Conservation (phyloP, 2,797 vertebrate genomes). For the Macrochelys suwanniensis region DNA sequence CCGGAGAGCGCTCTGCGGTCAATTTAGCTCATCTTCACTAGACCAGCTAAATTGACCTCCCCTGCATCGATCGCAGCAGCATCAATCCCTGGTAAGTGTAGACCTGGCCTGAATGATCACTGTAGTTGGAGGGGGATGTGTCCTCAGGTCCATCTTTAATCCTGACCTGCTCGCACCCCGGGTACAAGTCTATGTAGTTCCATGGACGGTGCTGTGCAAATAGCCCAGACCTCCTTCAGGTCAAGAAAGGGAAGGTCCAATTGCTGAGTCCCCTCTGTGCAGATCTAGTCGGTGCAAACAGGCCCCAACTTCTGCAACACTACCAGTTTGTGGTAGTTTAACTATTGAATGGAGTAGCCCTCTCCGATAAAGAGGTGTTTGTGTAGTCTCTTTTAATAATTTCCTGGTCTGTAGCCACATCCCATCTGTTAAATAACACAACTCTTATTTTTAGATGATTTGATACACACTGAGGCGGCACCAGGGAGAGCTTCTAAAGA, state of each 20-base stretch:
- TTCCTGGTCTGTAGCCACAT: background rate
- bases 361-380: slow-evolving; percentile 19
- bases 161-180: fast-evolving
- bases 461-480: slow-evolving; percentile 32
- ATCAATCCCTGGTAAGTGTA: no score
- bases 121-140: background rate
- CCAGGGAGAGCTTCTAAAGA: slow-evolving; percentile 39
- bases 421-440: slow-evolving; percentile 39
- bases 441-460: background rate
- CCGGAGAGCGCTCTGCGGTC: no score
- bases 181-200: background rate
- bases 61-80: no score
- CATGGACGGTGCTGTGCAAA: background rate
- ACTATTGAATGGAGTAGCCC: background rate
- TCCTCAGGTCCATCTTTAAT: background rate
- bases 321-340: background rate
- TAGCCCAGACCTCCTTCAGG: background rate
- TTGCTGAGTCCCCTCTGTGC: no score
- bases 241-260: no score
- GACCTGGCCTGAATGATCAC: background rate
- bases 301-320: background rate
- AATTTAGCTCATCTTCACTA: no score
- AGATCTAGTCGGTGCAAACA: no score
- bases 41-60: no score
- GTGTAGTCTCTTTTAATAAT: slow-evolving; percentile 2